These are phyloP conservation scores for Athalia cordata DNA, from an alignment of 2,888 invertebrate species.

Conservation along the genomic window DNA sequence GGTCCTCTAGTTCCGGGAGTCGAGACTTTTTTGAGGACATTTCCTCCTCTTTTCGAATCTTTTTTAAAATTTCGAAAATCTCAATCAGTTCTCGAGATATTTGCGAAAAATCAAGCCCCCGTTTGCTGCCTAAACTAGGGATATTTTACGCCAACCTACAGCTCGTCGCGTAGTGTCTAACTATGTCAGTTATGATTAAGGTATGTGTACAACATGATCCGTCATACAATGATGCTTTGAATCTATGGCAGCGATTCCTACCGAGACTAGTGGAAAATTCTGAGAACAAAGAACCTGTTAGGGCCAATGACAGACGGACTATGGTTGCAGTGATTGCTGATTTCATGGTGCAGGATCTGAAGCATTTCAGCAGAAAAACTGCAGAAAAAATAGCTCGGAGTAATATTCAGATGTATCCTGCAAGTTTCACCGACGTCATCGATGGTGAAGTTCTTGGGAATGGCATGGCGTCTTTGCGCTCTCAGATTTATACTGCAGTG, in stretches of 20 bases:
- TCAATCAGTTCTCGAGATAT: too few relatives aligned
- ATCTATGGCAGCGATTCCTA: conserved; percentile 43
- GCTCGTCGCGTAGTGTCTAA: too few relatives aligned
- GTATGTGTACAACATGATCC: not conserved
- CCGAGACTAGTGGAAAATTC: conserved; percentile 31
- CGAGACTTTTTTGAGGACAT: too few relatives aligned
- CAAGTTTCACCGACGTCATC: conserved; percentile 43
- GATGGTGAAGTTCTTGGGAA: conserved; percentile 31
- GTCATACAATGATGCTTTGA: not conserved
- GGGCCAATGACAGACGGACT: conserved; percentile 33
- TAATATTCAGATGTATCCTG: conserved; percentile 42
- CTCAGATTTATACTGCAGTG: conserved; percentile 47
- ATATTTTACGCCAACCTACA: too few relatives aligned
- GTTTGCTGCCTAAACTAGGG: too few relatives aligned
- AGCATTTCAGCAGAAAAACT: conserved; percentile 37
- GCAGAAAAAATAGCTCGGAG: conserved; percentile 37
- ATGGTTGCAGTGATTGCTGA: conserved; percentile 45
- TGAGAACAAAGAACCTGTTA: conserved; percentile 15
- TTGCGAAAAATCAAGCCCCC: too few relatives aligned
- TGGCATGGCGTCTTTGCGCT: conserved; percentile 36
- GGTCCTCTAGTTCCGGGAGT: too few relatives aligned
- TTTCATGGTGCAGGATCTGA: conserved; percentile 45
- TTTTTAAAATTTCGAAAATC: too few relatives aligned
- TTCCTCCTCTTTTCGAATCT: too few relatives aligned
- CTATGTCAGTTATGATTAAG: too few relatives aligned